phyloP scores from a whole-genome alignment of 64 coral and sea anemone genomes.

The Stylophora pistillata region DNA sequence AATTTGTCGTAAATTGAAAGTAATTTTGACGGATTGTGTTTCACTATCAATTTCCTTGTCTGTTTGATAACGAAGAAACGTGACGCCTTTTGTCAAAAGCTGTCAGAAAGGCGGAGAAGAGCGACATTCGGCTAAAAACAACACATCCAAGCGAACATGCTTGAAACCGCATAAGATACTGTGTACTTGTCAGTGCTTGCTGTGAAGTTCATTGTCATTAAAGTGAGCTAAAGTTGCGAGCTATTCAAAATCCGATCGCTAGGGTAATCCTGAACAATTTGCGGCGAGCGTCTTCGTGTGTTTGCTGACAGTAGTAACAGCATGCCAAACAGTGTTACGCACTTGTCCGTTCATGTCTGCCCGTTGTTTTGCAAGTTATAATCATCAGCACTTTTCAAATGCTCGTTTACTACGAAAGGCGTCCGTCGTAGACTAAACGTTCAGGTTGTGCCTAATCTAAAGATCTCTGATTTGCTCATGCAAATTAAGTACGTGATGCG shows the following conservation, averaged over 20 bases:
- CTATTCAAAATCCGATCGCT: neutral
- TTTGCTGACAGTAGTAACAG: conserved; percentile 16
- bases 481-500: conserved; percentile 36
- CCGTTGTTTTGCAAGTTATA: conserved; percentile 34
- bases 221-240: conserved; percentile 41
- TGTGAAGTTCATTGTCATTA: conserved; percentile 48
- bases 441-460: conserved; percentile 22
- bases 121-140: conserved; percentile 96
- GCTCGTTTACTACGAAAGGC: conserved; percentile 52
- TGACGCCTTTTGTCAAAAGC: conserved; percentile 95
- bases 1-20: conserved; percentile 83
- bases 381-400: conserved; percentile 46
- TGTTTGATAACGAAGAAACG: conserved; percentile 88
- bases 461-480: conserved; percentile 34
- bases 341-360: conserved; percentile 41
- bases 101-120: conserved; percentile 94
- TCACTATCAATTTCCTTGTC: conserved; percentile 99
- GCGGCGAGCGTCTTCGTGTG: conserved; percentile 27
- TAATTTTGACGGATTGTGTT: conserved; percentile 96
- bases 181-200: conserved; percentile 82
- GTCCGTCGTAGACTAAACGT: conserved; percentile 54
- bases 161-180: conserved; percentile 90
- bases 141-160: conserved; percentile 83
- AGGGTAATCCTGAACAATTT: conserved; percentile 7
- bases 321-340: conserved; percentile 59